Evolutionary conservation across 2,888 invertebrate species (phyloP), one percentile per base, ranked within the genome.

Genomic region (Arge pagana): DNA sequence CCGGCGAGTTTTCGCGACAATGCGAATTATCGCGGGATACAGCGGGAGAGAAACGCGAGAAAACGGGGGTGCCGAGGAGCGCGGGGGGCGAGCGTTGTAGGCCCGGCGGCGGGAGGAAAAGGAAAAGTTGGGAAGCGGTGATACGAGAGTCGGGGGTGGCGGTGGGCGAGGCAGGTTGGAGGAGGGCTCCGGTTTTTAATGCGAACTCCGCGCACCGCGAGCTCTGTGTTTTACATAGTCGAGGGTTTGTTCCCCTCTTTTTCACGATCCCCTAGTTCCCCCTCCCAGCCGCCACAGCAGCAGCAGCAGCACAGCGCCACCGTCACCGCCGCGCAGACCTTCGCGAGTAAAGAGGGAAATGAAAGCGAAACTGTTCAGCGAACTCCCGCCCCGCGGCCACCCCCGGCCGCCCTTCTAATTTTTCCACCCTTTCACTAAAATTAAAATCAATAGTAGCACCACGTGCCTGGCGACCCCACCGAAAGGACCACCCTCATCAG

Each of bases 371-470:
- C 73, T 71, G 72, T 74, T 72, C 66, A 64, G 61, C 67, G 74
- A 77, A 72, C 74, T 72, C 71, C 71, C 68, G 66, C 61, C 64
- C 62, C 66, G 59, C 65, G 57, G 63, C 62, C 56, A 37, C 52
- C 50, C 56, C 30, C 23, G 66, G 67, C 71, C 71, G 73, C 76
- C 75, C 76, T 74, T 76, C 75, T 75, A 76, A 76, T 76, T 75
- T 76, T 76, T 74, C 75, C 76, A 76, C 76, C 76, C 74, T 75
- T 75, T 75, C 72, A 72, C 75, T 76, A 75, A 75, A 76, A 76
- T 75, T 76, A 76, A 76, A 76, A 76, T 76, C 76, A 76, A 76
- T 76, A 76, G 76, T 74, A 74, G 71, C 72, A 75, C 75, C 74
- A 76, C 75, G 75, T 76, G 73, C 74, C 72, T 64, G 63, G 64